phyloP scores from a whole-genome alignment of 2,113 vertebrate genomes.

The Fregetta grallaria region DNA sequence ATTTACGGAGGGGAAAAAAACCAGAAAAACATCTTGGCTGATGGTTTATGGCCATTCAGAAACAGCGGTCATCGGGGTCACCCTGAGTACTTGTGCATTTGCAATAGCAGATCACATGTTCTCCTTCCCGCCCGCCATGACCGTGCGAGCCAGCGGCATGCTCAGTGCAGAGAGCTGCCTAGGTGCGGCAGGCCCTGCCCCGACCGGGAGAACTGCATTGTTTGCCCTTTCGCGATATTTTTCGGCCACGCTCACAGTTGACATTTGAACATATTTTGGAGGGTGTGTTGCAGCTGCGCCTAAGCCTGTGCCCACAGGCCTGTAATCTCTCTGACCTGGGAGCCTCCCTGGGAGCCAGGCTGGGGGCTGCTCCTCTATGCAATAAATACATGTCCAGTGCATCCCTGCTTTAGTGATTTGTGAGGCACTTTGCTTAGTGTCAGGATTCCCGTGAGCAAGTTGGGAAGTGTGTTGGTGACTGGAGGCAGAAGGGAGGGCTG shows the following conservation, averaged over 20 bases:
- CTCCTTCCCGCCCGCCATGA: background rate
- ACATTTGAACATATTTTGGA: background rate
- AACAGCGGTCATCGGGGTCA: accelerated
- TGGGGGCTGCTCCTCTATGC: background rate
- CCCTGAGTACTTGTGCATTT: background rate
- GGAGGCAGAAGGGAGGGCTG: background rate
- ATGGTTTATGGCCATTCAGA: background rate
- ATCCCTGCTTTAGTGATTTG: background rate
- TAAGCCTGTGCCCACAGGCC: background rate
- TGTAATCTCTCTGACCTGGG: background rate
- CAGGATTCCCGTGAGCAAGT: background rate
- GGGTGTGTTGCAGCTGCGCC: background rate
- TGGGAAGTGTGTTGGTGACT: background rate
- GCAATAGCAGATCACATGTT: background rate
- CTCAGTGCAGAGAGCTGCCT: background rate
- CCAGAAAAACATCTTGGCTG: background rate
- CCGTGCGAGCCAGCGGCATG: accelerated
- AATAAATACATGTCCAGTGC: background rate
- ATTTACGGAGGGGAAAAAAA: background rate
- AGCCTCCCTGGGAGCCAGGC: background rate
- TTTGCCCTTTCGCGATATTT: background rate
- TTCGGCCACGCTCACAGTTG: background rate
- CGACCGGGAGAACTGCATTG: accelerated
- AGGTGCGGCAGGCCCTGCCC: background rate
- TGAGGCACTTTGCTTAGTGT: background rate